A percentile compares a stretch with the other conserved stretches of the same genome.
These are phyloP conservation scores for Omphaloscelis lunosa DNA, from an alignment of 2,888 invertebrate genomes.

Conservation along the genomic window DNA sequence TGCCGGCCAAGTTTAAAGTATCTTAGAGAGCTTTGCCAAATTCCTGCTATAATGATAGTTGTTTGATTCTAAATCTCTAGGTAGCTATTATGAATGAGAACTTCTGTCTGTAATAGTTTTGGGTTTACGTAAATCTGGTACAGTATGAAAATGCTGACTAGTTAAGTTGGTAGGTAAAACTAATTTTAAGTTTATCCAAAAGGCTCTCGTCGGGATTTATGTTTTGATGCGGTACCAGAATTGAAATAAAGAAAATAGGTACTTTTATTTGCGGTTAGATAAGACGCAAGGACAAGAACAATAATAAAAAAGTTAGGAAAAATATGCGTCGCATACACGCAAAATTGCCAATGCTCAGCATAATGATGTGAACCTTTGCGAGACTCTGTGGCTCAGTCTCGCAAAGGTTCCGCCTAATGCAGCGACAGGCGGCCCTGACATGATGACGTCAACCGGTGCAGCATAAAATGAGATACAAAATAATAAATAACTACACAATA, in stretches of 20 bases:
- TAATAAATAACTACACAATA: background rate
- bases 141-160: background rate
- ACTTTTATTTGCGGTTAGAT: background rate
- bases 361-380: background rate
- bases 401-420: no score
- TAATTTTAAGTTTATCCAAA: background rate
- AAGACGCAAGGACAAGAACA: background rate
- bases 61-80: conserved; percentile 25
- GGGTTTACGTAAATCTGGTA: background rate
- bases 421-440: background rate
- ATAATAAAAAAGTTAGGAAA: background rate
- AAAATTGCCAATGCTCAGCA: background rate
- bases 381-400: no score
- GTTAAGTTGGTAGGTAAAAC: no score
- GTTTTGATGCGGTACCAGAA: background rate
- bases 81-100: conserved; percentile 19
- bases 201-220: no score
- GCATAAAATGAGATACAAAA: background rate
- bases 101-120: conserved; percentile 2
- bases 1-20: conserved; percentile 42
- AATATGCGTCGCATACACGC: background rate
- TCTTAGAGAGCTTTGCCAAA: conserved; percentile 32
- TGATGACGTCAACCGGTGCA: background rate
- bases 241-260: background rate
- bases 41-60: conserved; percentile 39